Percentiles rank a stretch among this genome's conserved stretches.
phyloP scores from a whole-genome alignment of 2,113 vertebrate genomes.

The Uropsilus gracilis region DNA sequence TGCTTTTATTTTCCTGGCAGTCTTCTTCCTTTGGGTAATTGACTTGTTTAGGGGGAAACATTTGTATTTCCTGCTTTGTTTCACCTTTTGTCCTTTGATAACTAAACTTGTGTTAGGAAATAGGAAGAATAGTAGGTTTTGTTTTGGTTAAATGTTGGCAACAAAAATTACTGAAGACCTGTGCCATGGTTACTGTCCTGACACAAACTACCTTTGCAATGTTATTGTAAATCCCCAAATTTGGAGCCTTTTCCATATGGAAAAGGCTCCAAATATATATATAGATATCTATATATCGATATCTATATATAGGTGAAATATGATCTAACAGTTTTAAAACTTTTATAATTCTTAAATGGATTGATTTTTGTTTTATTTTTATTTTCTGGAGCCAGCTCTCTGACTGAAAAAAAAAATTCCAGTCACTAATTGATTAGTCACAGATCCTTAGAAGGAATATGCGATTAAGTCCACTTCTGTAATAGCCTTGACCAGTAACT shows the following conservation, averaged over 20 bases:
- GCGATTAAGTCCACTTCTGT: constrained; percentile 37
- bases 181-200: constrained; percentile 15
- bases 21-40: neutral
- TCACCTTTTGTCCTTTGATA: constrained; percentile 28
- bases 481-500: neutral
- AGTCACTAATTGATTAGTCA: constrained; percentile 35
- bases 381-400: constrained; percentile 23
- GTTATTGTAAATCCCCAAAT: neutral
- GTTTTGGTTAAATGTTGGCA: constrained; percentile 52
- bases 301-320: constrained; percentile 25
- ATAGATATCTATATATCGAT: no score
- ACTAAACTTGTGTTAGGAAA: constrained; percentile 40
- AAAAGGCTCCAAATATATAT: no score
- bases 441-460: constrained; percentile 21
- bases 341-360: constrained; percentile 44
- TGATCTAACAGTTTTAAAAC: neutral
- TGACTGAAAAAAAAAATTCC: constrained; percentile 26
- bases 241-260: constrained; percentile 26
- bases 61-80: constrained; percentile 63
- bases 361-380: constrained; percentile 25
- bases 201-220: neutral
- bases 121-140: constrained; percentile 6
- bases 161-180: constrained; percentile 9
- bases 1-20: neutral
- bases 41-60: neutral